Conservation (phyloP, 2,888 invertebrate species). For the Trissoscelio sp. region DNA sequence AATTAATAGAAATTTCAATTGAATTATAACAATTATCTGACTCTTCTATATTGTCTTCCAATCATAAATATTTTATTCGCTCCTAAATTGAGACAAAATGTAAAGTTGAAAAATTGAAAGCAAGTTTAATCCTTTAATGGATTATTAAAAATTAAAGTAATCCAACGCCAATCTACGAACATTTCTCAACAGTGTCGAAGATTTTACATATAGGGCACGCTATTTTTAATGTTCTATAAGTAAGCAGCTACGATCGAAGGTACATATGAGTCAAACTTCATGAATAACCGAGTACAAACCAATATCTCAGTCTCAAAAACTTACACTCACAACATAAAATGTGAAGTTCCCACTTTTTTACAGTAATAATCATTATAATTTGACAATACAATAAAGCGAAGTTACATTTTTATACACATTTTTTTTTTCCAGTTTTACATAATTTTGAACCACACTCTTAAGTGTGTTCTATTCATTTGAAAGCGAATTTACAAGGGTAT, state of each 20-base stretch:
- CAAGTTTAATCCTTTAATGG: not conserved
- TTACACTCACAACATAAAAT: too few relatives aligned
- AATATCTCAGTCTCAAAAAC: not conserved
- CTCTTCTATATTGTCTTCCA: too few relatives aligned
- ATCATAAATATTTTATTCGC: not conserved
- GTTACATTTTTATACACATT: too few relatives aligned
- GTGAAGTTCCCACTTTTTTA: too few relatives aligned
- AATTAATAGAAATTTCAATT: too few relatives aligned
- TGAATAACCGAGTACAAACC: slow-evolving; percentile 23
- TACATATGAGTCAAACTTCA: slow-evolving; percentile 28
- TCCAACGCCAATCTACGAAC: slow-evolving; percentile 12
- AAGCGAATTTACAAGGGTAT: too few relatives aligned
- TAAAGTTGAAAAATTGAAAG: not conserved
- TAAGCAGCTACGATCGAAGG: slow-evolving; percentile 25
- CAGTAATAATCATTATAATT: too few relatives aligned
- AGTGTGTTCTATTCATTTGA: too few relatives aligned
- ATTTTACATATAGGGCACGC: slow-evolving; percentile 47
- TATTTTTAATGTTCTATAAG: slow-evolving; percentile 53
- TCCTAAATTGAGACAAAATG: not conserved
- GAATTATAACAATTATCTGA: too few relatives aligned
- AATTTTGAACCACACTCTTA: too few relatives aligned
- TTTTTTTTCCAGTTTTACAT: too few relatives aligned
- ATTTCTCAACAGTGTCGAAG: slow-evolving; percentile 1
- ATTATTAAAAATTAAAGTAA: slow-evolving; percentile 20
- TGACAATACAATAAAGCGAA: too few relatives aligned